Conservation (phyloP, 2,888 invertebrate genomes). For the Diplazon laetatorius region DNA sequence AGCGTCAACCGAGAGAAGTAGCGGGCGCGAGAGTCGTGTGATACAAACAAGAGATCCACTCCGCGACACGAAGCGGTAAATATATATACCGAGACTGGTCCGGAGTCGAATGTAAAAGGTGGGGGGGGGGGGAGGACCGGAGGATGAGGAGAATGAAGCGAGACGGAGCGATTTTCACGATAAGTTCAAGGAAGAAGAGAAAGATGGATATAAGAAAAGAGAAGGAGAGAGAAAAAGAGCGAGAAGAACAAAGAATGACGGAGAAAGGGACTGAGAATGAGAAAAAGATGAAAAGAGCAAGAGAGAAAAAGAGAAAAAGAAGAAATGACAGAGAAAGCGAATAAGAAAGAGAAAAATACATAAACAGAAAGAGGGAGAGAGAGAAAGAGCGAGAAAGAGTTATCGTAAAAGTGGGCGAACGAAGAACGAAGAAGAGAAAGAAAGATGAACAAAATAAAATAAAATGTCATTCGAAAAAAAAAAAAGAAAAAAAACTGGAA, state of each 20-base stretch:
- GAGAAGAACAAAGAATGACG: constrained; percentile 30
- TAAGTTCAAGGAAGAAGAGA: constrained; percentile 44
- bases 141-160: too few relatives aligned
- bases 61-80: constrained; percentile 76
- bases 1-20: constrained; percentile 40
- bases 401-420: too few relatives aligned
- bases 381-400: too few relatives aligned
- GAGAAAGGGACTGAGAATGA: constrained; percentile 7
- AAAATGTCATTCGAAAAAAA: too few relatives aligned
- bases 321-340: neutral
- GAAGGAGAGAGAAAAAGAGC: constrained; percentile 52
- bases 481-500: neutral
- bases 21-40: constrained; percentile 71
- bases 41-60: constrained; percentile 81
- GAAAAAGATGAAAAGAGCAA: neutral
- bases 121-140: constrained; percentile 34
- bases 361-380: too few relatives aligned
- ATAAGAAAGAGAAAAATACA: constrained; percentile 5
- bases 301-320: too few relatives aligned
- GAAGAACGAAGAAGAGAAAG: constrained; percentile 34
- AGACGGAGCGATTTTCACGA: constrained; percentile 44
- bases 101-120: constrained; percentile 45
- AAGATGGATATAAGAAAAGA: constrained; percentile 41
- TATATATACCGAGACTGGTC: constrained; percentile 73
- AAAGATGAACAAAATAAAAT: too few relatives aligned